phyloP scores from a whole-genome alignment of 2,113 vertebrate species.

The Burhinus oedicnemus region DNA sequence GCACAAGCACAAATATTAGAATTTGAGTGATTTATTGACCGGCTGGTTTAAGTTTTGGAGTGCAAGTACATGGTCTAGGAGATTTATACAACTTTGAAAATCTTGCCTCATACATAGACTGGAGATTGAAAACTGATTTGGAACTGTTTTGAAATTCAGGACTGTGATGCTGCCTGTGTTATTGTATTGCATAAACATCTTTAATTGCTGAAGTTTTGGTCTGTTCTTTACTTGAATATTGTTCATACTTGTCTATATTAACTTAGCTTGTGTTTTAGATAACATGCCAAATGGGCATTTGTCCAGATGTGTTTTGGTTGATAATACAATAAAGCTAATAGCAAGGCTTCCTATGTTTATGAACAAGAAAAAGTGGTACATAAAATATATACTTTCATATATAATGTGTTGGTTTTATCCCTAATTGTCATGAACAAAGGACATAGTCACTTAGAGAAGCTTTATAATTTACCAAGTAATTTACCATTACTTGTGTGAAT shows the following conservation, averaged over 20 bases:
- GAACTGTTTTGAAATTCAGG: not conserved
- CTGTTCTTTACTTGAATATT: not conserved
- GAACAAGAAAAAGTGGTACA: not conserved
- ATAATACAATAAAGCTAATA: not conserved
- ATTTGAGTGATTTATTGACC: not conserved
- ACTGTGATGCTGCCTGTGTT: accelerated
- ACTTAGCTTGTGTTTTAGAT: not conserved
- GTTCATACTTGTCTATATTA: not conserved
- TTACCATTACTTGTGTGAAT: not conserved
- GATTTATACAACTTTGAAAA: not conserved
- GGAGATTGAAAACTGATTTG: not conserved
- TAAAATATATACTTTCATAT: not conserved
- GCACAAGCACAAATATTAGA: not conserved
- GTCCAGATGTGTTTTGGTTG: not conserved
- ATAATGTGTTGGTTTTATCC: not conserved
- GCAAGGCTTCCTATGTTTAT: not conserved
- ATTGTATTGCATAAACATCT: not conserved
- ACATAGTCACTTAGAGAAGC: not conserved
- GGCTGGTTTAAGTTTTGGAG: not conserved
- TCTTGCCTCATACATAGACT: not conserved
- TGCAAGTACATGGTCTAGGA: not conserved
- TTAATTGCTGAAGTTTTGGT: not conserved
- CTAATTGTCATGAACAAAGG: not conserved
- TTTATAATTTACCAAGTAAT: not conserved
- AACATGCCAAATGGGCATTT: not conserved